Evolutionary conservation across 2,113 vertebrate species (phyloP).

Genomic region (Dendrocopos noguchii): DNA sequence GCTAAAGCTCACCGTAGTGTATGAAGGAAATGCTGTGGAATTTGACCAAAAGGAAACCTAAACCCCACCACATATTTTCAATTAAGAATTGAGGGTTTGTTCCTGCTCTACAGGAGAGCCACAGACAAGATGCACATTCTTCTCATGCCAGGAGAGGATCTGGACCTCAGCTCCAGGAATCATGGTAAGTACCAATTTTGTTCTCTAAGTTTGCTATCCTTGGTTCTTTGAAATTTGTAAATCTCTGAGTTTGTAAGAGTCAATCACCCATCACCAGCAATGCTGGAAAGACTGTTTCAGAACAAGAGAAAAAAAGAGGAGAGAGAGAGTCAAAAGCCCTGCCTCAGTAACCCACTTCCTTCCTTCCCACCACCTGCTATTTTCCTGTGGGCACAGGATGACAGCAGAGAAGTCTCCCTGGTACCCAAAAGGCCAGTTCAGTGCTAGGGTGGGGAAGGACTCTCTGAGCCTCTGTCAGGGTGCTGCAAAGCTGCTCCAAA

Average conservation of each 20-base stretch:
- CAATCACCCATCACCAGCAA: rapidly evolving
- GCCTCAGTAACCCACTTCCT: background rate
- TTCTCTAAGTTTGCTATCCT: background rate
- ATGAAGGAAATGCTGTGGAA: background rate
- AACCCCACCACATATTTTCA: background rate
- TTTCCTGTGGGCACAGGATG: background rate
- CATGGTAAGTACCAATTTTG: rapidly evolving
- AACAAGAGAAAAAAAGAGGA: background rate
- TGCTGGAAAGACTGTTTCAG: background rate
- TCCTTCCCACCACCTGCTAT: background rate
- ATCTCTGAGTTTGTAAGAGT: background rate
- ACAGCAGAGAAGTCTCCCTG: rapidly evolving
- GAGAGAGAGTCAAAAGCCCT: rapidly evolving
- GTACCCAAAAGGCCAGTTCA: rapidly evolving
- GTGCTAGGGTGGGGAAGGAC: background rate
- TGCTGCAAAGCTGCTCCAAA: background rate
- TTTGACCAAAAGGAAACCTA: background rate
- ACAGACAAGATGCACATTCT: background rate
- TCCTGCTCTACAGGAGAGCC: background rate
- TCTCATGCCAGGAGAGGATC: background rate
- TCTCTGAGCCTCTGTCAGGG: background rate
- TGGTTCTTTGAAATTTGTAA: background rate
- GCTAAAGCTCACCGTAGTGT: background rate
- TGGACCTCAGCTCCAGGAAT: background rate
- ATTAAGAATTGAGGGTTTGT: background rate